Percentiles rank a stretch among this genome's conserved stretches.
Evolutionary conservation across 2,113 vertebrate species (phyloP).

Genomic region (Physeter macrocephalus): DNA sequence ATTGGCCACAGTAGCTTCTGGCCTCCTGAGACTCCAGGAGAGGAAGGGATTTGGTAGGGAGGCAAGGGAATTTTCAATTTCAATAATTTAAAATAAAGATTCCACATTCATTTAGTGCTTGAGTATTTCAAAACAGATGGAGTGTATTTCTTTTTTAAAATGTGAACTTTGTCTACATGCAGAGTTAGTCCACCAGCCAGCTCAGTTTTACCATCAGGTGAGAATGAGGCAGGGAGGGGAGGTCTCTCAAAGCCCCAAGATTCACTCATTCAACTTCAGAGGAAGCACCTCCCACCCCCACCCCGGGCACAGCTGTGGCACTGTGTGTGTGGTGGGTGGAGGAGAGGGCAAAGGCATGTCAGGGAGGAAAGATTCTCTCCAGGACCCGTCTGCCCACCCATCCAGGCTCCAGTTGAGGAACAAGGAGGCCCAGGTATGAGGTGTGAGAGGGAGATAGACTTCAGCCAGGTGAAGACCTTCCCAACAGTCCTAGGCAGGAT

Average conservation of each 20-base stretch:
- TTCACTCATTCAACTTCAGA: not conserved
- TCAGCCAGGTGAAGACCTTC: not conserved
- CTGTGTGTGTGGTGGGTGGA: not conserved
- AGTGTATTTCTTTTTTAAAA: not conserved
- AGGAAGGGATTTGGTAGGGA: not conserved
- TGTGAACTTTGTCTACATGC: not conserved
- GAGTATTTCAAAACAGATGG: not conserved
- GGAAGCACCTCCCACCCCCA: not conserved
- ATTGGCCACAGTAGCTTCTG: not conserved
- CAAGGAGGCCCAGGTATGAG: not conserved
- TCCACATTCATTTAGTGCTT: not conserved
- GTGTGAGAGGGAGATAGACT: not conserved
- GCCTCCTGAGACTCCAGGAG: not conserved
- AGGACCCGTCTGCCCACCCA: not conserved
- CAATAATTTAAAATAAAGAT: not conserved
- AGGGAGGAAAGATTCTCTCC: not conserved
- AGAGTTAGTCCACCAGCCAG: not conserved
- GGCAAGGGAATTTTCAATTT: not conserved
- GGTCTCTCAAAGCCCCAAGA: not conserved
- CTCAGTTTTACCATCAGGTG: not conserved
- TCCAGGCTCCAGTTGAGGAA: not conserved
- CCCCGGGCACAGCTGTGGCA: not conserved
- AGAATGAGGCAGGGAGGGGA: not conserved
- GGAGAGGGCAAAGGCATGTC: not conserved
- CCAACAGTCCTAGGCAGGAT: not conserved